Evolutionary conservation across 2,797 vertebrate genomes (phyloP), one percentile per base, ranked within the genome.

Genomic region (Lates japonicus): DNA sequence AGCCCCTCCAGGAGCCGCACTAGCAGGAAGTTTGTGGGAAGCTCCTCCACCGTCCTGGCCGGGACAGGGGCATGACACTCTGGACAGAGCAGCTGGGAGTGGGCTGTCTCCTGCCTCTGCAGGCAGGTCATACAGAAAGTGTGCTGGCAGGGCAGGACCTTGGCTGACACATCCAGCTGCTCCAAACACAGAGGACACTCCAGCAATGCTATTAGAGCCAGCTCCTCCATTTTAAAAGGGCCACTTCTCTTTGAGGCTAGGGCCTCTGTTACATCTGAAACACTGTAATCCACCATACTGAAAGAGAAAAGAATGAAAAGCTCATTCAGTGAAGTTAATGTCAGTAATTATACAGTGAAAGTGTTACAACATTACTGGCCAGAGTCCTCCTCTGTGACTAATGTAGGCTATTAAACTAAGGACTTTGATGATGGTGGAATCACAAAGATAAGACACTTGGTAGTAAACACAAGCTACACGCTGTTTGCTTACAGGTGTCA

Each of bases 131-230:
- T 90, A 82, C 98, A 99, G 95, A 98, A 98, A 0, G 97, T 98
- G 93, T 98, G 98, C 92, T 99, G 97, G 94, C 98, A 99, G 14
- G 98, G 97, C 68, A 99, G 94, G 68, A 98, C 97, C 88, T 96
- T 98, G 2, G 97, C 97, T 0, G 97, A 96, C 82, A 85, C 92
- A 1, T 98, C 97, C 60, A 99, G 95, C 83, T 93, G 96, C 74
- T 97, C 95, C n/a, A 94, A 92, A 92, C 98, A 99, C 91, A 98
- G 93, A 2, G 98, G 97, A 81, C 98, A 99, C 87, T 98, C 96
- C 94, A 98, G 86, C 82, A 98, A 86, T 88, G 96, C 95, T 52
- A 96, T 91, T 42, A 97, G 87, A 74, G 95, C 90, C 80, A 96
- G 76, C 52, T 97, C 95, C 87, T 97, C 97, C 97, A 97, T 97